These are phyloP conservation scores for Coreoperca whiteheadi DNA, from an alignment of 2,113 vertebrate species.

Conservation along the genomic window DNA sequence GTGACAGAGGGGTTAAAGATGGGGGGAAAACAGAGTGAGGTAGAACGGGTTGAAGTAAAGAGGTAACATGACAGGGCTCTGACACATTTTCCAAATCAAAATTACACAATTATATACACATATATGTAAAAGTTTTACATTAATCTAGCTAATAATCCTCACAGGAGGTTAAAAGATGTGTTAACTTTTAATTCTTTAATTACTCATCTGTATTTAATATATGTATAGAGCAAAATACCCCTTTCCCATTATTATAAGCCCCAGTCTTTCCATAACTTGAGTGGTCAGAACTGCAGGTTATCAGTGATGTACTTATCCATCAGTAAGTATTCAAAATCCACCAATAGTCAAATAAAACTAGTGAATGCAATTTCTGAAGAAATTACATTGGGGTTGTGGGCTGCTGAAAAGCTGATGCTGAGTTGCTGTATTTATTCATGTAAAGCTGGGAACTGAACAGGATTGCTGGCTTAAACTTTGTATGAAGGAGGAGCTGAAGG, in stretches of 20 bases:
- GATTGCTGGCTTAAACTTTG: background rate
- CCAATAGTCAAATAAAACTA: background rate
- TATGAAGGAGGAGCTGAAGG: background rate
- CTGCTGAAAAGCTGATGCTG: background rate
- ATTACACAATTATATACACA: too few species aligned
- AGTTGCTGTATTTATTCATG: background rate
- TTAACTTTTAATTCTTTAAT: background rate
- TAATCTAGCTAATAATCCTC: background rate
- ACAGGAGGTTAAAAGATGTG: background rate
- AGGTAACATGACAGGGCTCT: background rate
- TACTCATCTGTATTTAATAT: background rate
- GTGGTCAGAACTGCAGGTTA: constrained; percentile 3
- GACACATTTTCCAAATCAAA: background rate
- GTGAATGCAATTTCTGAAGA: background rate
- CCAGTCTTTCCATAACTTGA: background rate
- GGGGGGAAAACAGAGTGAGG: background rate
- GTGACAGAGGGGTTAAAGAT: background rate
- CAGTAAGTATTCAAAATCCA: background rate
- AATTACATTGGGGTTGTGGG: background rate
- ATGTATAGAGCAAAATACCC: background rate
- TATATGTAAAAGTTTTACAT: background rate
- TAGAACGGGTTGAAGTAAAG: background rate
- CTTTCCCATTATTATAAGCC: background rate
- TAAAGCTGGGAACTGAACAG: background rate
- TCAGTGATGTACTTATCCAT: background rate